phyloP scores from a whole-genome alignment of 2,113 vertebrate genomes.

The Pampusana beccarii region DNA sequence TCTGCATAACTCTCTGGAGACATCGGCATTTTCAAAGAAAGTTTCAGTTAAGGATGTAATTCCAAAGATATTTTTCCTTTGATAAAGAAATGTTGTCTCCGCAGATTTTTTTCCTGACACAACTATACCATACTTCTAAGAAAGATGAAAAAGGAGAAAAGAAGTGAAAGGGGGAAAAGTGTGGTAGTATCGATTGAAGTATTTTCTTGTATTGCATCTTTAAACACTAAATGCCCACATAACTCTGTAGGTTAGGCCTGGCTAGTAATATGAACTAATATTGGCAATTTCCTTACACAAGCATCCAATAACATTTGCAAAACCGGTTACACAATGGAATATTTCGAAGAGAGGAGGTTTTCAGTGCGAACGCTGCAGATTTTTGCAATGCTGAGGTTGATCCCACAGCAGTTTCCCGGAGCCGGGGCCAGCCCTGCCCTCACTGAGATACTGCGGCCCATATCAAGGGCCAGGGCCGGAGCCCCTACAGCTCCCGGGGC shows the following conservation, averaged over 20 bases:
- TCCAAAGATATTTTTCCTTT: not conserved
- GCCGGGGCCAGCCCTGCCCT: not conserved
- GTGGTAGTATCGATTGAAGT: accelerated
- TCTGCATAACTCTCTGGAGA: not conserved
- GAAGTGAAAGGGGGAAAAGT: not conserved
- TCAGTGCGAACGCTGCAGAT: not conserved
- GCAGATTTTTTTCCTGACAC: not conserved
- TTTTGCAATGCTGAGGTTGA: not conserved
- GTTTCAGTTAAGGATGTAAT: not conserved
- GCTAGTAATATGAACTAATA: not conserved
- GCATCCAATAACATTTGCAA: accelerated
- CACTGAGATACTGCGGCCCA: accelerated
- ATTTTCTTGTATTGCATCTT: not conserved
- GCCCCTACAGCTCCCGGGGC: no score
- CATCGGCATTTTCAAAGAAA: not conserved
- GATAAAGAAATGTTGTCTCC: not conserved
- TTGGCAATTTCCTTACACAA: accelerated
- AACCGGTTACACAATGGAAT: accelerated
- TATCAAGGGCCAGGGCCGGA: not conserved
- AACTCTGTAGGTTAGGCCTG: not conserved
- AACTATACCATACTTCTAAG: not conserved
- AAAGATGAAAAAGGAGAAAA: not conserved
- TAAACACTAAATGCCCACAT: not conserved
- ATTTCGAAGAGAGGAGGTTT: not conserved
- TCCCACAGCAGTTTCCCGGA: not conserved